These are phyloP conservation scores for Scomber colias DNA, from an alignment of 2,113 vertebrate genomes.

Conservation along the genomic window DNA sequence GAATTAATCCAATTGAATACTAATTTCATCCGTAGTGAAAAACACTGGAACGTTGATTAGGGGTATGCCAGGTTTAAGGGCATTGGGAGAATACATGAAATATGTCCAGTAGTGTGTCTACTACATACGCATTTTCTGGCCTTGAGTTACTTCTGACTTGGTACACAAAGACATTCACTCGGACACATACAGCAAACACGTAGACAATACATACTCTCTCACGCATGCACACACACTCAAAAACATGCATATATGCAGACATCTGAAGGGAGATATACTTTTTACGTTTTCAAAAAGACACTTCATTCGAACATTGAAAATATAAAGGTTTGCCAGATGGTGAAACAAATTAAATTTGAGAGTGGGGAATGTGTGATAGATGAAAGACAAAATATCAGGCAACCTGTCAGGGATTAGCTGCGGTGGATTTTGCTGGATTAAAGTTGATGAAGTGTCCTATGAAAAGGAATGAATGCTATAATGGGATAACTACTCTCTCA, in stretches of 20 bases:
- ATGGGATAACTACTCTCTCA: slow-evolving; percentile 58
- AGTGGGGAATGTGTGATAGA: slow-evolving; percentile 5
- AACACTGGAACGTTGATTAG: not conserved
- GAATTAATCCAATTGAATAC: not conserved
- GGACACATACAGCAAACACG: not conserved
- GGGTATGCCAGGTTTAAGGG: slow-evolving; percentile 23
- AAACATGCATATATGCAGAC: not conserved
- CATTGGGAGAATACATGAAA: slow-evolving; percentile 38
- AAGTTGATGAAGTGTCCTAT: slow-evolving; percentile 57
- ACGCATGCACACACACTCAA: not conserved
- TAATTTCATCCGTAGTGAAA: not conserved
- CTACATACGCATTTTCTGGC: slow-evolving; percentile 49
- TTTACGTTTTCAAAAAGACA: slow-evolving; percentile 33
- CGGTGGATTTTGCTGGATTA: slow-evolving; percentile 56
- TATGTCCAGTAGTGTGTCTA: slow-evolving; percentile 28
- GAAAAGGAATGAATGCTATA: slow-evolving; percentile 56
- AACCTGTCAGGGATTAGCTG: slow-evolving; percentile 51
- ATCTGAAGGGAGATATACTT: not conserved
- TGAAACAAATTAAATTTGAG: slow-evolving; percentile 23
- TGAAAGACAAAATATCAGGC: slow-evolving; percentile 40
- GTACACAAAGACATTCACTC: not conserved
- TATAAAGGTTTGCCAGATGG: not conserved
- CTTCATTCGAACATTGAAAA: not conserved
- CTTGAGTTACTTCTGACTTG: slow-evolving; percentile 48
- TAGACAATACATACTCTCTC: not conserved